Conservation (phyloP, 2,113 vertebrate species). For the Oriolus oriolus region DNA sequence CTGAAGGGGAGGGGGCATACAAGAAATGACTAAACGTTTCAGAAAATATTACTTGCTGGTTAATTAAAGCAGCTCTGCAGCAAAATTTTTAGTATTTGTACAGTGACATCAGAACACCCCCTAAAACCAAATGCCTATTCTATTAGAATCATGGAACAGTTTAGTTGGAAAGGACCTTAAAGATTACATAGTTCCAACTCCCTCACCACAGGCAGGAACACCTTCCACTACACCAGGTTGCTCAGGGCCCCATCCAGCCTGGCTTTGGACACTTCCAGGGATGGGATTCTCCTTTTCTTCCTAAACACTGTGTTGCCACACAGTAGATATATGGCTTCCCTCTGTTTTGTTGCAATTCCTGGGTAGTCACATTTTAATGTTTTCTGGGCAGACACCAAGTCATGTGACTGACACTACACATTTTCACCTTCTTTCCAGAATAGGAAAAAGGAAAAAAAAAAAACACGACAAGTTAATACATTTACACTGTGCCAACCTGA, state of each 20-base stretch:
- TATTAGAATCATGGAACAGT: not conserved
- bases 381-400: not conserved
- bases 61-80: not conserved
- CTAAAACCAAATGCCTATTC: not conserved
- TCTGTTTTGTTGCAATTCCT: not conserved
- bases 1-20: not conserved
- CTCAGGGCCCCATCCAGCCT: not conserved
- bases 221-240: not conserved
- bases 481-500: not conserved
- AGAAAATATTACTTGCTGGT: not conserved
- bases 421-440: not conserved
- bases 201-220: not conserved
- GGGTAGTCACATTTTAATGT: not conserved
- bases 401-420: rapidly evolving
- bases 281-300: not conserved
- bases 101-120: not conserved
- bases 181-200: not conserved
- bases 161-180: not conserved
- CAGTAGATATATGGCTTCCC: not conserved
- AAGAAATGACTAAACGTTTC: not conserved
- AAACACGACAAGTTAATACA: not conserved
- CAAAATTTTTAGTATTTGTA: not conserved
- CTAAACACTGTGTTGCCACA: not conserved
- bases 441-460: not conserved
- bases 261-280: not conserved